Evolutionary conservation across 2,888 invertebrate genomes (phyloP), one percentile per base, ranked within the genome.

Genomic region (Drosophila borealis): DNA sequence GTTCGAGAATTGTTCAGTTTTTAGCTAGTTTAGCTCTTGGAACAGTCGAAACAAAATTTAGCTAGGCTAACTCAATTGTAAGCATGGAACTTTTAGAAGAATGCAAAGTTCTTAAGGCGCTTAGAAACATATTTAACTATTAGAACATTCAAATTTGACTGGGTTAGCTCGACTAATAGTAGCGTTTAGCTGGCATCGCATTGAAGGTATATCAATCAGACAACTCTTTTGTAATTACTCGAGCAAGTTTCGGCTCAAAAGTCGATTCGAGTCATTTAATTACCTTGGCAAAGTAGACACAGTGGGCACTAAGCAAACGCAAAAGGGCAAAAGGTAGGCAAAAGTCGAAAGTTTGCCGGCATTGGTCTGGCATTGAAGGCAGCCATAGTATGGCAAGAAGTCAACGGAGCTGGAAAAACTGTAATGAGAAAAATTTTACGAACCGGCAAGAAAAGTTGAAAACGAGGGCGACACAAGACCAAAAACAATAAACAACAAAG

Each of bases 361-460:
- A 56, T 65, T 70, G 63, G 66, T 45, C 66, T 72, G 73, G 34
- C 29, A 29, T 45, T 62, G 56, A 62, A 53, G 53, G 63, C 64
- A 64, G 45, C 53, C 61, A 2, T 29, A 29, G 33, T 53, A 37
- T 34, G 42, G 50, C 54, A 13, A 41, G 55, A 62, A 66, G 68
- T 62, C 54, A 54, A 82, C 68, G 62, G 39, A 41, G 56, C 60
- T 61, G 73, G 55, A 57, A 69, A 75, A 84, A 81, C 70, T 82
- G 88, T 86, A 88, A 88, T 88, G 86, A 82, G 86, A 85, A 83
- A 88, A 81, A 71, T 78, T 71, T 71, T 59, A 51, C 50, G 46
- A 66, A 36, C 57, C 53, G 66, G 54, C 56, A 44, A 36, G 60
- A 59, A 71, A 67, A 66, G 62, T 62, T 76, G 44, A 72, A 68